Base-by-base conservation (phyloP, 2,888 invertebrate species). In the Uropetala carovei region DNA sequence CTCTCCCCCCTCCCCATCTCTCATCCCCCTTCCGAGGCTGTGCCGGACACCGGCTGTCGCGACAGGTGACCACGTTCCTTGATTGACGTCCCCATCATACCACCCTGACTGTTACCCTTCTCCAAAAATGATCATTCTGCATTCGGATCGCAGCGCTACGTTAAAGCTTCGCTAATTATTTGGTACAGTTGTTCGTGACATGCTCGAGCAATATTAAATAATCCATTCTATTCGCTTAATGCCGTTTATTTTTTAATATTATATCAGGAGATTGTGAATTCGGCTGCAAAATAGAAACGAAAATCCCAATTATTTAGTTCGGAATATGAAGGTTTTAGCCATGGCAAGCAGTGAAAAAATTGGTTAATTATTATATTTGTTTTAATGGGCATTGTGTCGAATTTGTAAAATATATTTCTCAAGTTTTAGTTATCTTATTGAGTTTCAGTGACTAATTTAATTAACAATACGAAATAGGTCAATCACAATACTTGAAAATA, bases 31-130 rank as follows among this genome's bases (percentile, higher is more conserved):
- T 83, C 57, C 27, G n/a, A 83, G n/a, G 56, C 43, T 56, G 75
- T 27, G 27, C 27, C 75, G 75, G 75, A 75, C 75, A 75, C 75
- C 75, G 75, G 75, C 75, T 75, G 75, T 14, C 27, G 22, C 75
- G 75, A 75, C 75, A 75, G 75, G 75, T 75, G 75, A 75, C 75
- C 75, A 75, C 75, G 75, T 27, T 22, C 27, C 4, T 10, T 75
- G 75, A 75, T 75, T 75, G 75, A 75, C 75, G 75, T 75, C 75
- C 0, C 75, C 22, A 27, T 75, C 75, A 75, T 75, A 75, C 22
- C 75, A 27, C 22, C 27, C 75, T 27, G n/a, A n/a, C n/a, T n/a
- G 75, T 3, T 75, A 27, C 13, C 43, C 75, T 75, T 27, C 75
- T 75, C 13, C 75, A 75, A 75, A 75, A 75, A 75, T 27, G 22